A percentile compares a stretch with the other conserved stretches of the same genome.
Evolutionary conservation across 2,113 vertebrate genomes (phyloP).

Genomic region (Lepus americanus): DNA sequence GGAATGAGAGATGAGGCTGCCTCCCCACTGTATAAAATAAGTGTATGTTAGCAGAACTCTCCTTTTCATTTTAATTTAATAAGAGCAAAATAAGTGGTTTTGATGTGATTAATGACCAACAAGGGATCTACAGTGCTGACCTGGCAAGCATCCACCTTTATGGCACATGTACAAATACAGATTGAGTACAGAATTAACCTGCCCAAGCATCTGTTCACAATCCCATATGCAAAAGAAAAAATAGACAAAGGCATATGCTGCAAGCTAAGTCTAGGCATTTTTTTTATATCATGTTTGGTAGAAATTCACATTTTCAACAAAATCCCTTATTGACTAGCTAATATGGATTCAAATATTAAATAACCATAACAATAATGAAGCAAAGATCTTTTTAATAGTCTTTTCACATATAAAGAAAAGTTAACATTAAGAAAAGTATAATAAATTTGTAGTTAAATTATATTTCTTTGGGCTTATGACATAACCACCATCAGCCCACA

Average conservation of each 20-base stretch:
- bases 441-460: constrained; percentile 44
- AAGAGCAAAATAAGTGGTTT: constrained; percentile 70
- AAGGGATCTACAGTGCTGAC: background rate
- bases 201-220: constrained; percentile 73
- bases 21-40: constrained; percentile 47
- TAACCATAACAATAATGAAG: constrained; percentile 35
- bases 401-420: constrained; percentile 38
- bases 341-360: constrained; percentile 30
- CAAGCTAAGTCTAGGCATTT: constrained; percentile 47
- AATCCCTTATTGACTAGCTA: constrained; percentile 41
- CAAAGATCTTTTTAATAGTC: background rate
- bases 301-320: constrained; percentile 32
- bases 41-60: constrained; percentile 49
- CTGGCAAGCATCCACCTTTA: constrained; percentile 39
- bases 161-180: constrained; percentile 37
- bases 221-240: constrained; percentile 53
- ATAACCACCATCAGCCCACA: background rate
- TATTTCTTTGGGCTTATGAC: background rate
- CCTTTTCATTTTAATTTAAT: constrained; percentile 75
- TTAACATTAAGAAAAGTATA: constrained; percentile 4
- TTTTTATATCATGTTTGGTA: background rate
- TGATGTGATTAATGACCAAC: constrained; percentile 68
- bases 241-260: constrained; percentile 68
- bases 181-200: constrained; percentile 67
- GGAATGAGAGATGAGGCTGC: background rate